A percentile compares a stretch with the other conserved stretches of the same genome.
Conservation (phyloP, 2,797 vertebrate genomes). For the Odontamblyopus lacepedii region DNA sequence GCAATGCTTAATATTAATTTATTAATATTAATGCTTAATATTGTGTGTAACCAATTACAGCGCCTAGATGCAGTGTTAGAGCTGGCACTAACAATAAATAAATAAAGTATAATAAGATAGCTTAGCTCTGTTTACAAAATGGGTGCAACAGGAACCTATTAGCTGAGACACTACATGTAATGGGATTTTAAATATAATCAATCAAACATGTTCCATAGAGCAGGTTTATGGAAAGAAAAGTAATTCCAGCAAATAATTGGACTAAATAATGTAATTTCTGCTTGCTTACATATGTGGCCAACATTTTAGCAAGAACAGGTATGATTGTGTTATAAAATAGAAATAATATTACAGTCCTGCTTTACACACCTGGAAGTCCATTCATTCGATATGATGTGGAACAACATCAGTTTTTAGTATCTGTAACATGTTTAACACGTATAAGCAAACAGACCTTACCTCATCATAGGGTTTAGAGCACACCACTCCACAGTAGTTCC, state of each 20-base stretch:
- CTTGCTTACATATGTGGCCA: background rate
- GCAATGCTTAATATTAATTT: no score
- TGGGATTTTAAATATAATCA: background rate
- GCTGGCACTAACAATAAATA: background rate
- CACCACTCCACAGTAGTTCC: constrained; percentile 88
- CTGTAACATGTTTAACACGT: background rate
- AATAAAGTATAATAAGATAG: background rate
- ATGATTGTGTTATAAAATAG: no score
- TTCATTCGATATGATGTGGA: background rate
- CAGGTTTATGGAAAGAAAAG: background rate
- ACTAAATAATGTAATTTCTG: background rate
- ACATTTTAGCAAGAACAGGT: background rate
- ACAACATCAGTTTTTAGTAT: background rate
- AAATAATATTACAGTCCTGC: background rate
- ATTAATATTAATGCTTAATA: no score
- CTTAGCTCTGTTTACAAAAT: background rate
- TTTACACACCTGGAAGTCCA: no score
- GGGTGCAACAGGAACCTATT: background rate
- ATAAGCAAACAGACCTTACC: constrained; percentile 67
- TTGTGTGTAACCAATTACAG: background rate
- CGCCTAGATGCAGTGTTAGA: background rate
- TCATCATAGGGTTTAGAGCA: constrained; percentile 87
- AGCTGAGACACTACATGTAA: background rate
- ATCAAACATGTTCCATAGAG: background rate
- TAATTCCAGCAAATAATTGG: background rate